These are phyloP conservation scores for Pterocles orientalis DNA, from an alignment of 2,113 vertebrate genomes.

Conservation along the genomic window DNA sequence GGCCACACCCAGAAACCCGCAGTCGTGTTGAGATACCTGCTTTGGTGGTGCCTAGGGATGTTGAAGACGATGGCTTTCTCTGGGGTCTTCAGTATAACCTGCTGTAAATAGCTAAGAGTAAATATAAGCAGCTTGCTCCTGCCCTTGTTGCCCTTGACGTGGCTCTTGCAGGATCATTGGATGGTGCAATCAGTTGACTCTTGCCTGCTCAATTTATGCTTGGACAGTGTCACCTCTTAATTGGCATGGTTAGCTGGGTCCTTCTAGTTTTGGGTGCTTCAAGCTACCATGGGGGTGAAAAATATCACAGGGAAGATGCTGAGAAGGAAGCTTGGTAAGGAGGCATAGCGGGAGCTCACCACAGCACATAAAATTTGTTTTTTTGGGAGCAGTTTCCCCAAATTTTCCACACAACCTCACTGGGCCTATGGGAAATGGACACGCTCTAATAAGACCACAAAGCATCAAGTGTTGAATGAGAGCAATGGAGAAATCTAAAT, in stretches of 20 bases:
- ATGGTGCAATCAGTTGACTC: neutral
- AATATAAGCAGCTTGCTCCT: neutral
- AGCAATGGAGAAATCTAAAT: neutral
- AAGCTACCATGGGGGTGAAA: neutral
- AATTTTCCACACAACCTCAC: neutral
- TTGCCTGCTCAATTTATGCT: neutral
- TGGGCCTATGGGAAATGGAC: accelerated
- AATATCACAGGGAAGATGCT: neutral
- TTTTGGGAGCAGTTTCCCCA: neutral
- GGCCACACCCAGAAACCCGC: neutral
- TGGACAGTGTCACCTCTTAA: neutral
- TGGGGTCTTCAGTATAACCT: neutral
- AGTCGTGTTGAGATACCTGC: neutral
- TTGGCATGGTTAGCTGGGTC: neutral
- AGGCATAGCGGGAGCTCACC: neutral
- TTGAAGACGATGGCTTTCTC: neutral
- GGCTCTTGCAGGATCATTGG: neutral
- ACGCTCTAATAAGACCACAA: neutral
- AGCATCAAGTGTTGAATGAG: neutral
- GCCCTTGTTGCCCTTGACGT: no score
- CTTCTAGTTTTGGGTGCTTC: neutral
- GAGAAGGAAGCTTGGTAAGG: neutral
- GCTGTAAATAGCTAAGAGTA: neutral
- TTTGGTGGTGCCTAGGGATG: neutral
- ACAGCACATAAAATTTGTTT: neutral